phyloP scores from a whole-genome alignment of 2,113 vertebrate genomes.

The Lontra canadensis region DNA sequence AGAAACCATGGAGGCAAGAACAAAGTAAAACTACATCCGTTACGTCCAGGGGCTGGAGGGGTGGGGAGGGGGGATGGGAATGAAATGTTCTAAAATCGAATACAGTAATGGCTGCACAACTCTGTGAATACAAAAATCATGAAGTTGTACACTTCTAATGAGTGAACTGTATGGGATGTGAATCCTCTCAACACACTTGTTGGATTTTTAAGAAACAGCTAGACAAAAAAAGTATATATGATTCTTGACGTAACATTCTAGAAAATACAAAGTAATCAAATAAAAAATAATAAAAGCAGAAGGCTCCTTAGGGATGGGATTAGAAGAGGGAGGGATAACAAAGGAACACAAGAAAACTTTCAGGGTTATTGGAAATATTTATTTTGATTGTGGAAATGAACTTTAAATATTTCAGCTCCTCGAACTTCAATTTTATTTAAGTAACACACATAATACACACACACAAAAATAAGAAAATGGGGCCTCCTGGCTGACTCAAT shows the following conservation, averaged over 20 bases:
- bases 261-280: neutral
- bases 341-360: neutral
- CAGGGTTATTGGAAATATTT: neutral
- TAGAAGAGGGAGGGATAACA: neutral
- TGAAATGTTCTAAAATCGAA: neutral
- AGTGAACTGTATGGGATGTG: neutral
- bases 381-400: neutral
- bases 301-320: neutral
- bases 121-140: neutral
- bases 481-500: neutral
- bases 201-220: neutral
- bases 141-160: neutral
- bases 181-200: neutral
- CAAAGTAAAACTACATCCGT: neutral
- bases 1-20: neutral
- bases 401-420: neutral
- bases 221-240: neutral
- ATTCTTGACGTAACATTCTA: neutral
- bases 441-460: too few relatives aligned
- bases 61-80: neutral
- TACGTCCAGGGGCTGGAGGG: neutral
- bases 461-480: neutral
- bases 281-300: neutral
- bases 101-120: neutral
- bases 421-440: neutral